Evolutionary conservation across 2,797 vertebrate species (phyloP).

Genomic region (Ataeniobius toweri): DNA sequence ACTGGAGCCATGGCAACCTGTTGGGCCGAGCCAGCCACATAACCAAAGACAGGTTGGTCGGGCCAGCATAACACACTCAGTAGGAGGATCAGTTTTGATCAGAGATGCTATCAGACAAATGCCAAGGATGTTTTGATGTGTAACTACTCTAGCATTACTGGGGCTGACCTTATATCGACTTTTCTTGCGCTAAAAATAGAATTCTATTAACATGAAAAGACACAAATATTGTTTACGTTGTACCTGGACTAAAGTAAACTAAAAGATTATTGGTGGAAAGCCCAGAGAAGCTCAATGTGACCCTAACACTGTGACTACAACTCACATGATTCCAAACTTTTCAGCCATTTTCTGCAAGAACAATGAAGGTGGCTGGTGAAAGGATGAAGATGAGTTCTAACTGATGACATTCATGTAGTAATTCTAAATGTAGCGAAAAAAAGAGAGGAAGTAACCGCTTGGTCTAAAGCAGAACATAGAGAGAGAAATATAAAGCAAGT

Average conservation of each 20-base stretch:
- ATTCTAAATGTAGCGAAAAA: not conserved
- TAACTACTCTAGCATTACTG: not conserved
- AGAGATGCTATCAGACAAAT: constrained; percentile 25
- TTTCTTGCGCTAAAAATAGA: not conserved
- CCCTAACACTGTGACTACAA: not conserved
- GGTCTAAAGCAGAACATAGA: constrained; percentile 2
- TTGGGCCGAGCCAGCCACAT: constrained; percentile 85
- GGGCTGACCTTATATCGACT: not conserved
- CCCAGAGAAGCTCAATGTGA: constrained; percentile 30
- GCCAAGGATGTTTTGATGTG: not conserved
- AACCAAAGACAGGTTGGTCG: constrained; percentile 79
- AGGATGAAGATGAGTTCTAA: constrained; percentile 22
- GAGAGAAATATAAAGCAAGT: constrained; percentile 18
- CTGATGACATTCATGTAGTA: constrained; percentile 29
- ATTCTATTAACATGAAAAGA: not conserved
- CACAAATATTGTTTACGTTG: not conserved
- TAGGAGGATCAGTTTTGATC: constrained; percentile 15
- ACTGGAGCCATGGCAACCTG: constrained; percentile 84
- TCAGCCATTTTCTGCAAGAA: constrained; percentile 34
- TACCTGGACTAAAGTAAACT: not conserved
- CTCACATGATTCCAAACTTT: constrained; percentile 6
- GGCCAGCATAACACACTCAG: constrained; percentile 30
- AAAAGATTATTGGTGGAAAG: constrained; percentile 32
- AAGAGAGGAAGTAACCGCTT: not conserved
- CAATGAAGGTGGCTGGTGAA: constrained; percentile 22